Conservation (phyloP, 53 echinoderm and acorn worm genomes). For the Luidia sarsii region DNA sequence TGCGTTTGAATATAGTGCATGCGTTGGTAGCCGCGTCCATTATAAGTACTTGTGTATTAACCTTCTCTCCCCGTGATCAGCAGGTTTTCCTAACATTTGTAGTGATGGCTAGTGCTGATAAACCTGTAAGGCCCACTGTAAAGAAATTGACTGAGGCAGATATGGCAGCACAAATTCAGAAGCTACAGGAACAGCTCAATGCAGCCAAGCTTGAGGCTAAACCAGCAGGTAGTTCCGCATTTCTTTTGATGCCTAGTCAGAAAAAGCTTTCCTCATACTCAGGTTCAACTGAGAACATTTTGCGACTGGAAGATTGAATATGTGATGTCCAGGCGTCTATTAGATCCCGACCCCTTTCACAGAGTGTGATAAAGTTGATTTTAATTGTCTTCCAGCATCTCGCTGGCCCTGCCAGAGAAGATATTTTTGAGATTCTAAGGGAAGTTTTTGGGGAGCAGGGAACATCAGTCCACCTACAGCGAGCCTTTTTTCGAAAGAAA, state of each 20-base stretch:
- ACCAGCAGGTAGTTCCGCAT: not conserved
- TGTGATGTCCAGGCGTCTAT: not conserved
- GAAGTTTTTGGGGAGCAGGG: slow-evolving; percentile 27
- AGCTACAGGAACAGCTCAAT: not conserved
- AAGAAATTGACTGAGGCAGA: too few species aligned
- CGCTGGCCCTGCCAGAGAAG: not conserved
- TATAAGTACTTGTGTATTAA: too few species aligned
- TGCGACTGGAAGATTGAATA: slow-evolving; percentile 2
- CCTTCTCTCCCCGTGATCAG: too few species aligned
- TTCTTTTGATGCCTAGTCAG: slow-evolving; percentile 12
- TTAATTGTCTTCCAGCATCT: slow-evolving; percentile 15
- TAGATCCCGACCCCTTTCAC: not conserved
- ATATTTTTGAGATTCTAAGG: not conserved
- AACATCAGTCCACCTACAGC: slow-evolving; percentile 6
- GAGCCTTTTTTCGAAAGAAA: slow-evolving; percentile 22
- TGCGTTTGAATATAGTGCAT: too few species aligned
- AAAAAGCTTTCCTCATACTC: not conserved
- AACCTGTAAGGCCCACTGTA: too few species aligned
- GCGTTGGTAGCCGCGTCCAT: too few species aligned
- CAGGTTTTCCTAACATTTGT: too few species aligned
- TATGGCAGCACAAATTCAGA: not conserved
- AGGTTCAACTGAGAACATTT: not conserved
- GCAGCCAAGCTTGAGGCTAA: not conserved
- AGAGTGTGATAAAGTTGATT: not conserved
- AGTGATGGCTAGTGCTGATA: too few species aligned